A percentile compares a stretch with the other conserved stretches of the same genome.
phyloP scores from a whole-genome alignment of 2,113 vertebrate genomes.

The Oryctolagus cuniculus region DNA sequence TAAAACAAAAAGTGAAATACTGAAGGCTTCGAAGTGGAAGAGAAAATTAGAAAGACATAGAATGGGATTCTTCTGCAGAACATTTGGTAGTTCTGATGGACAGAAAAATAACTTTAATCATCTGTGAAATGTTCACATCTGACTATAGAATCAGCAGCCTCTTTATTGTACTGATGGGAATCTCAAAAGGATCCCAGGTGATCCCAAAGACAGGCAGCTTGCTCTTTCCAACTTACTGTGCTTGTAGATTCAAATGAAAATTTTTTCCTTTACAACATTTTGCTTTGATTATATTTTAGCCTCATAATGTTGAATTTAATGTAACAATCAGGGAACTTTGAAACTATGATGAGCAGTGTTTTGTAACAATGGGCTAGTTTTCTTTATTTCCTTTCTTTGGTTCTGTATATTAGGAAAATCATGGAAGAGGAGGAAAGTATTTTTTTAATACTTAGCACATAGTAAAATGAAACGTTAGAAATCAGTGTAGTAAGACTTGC shows the following conservation, averaged over 20 bases:
- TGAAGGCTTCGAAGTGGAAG: background rate
- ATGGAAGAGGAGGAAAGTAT: background rate
- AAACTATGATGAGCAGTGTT: background rate
- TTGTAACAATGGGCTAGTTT: background rate
- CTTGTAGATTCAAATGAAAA: background rate
- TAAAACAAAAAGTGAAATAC: background rate
- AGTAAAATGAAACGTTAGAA: constrained; percentile 9
- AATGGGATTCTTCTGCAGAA: background rate
- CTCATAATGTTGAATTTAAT: background rate
- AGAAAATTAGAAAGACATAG: background rate
- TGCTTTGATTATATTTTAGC: background rate
- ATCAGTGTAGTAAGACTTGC: background rate
- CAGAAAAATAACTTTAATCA: background rate
- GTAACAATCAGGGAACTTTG: background rate
- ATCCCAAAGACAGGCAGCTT: accelerated
- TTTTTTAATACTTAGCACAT: background rate
- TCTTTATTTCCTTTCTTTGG: background rate
- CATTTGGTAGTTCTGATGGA: background rate
- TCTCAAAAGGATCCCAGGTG: background rate
- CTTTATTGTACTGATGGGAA: accelerated
- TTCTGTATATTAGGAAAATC: constrained; percentile 10
- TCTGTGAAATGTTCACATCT: background rate
- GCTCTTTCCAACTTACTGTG: background rate
- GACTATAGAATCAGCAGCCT: background rate
- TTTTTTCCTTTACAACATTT: background rate